These are phyloP conservation scores for Tortrix viridana DNA, from an alignment of 2,888 invertebrate species.

Conservation along the genomic window DNA sequence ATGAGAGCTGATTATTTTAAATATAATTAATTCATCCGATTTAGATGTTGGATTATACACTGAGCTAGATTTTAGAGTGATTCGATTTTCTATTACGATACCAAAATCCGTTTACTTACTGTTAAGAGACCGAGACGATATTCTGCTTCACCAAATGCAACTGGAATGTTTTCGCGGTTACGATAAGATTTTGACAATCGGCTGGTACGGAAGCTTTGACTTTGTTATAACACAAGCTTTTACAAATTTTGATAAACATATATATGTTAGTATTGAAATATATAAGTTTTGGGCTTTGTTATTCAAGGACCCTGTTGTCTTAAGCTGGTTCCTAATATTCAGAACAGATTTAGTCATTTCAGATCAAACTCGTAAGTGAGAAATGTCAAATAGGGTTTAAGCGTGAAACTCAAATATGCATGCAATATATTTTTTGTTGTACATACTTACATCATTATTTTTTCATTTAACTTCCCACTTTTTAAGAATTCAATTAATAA, in stretches of 20 bases:
- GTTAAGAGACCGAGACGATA: constrained; percentile 64
- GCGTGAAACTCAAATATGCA: too few relatives aligned
- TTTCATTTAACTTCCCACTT: too few relatives aligned
- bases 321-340: constrained; percentile 2
- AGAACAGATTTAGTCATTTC: too few relatives aligned
- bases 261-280: constrained; percentile 19
- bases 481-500: too few relatives aligned
- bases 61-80: constrained; percentile 60
- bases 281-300: constrained; percentile 23
- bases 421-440: too few relatives aligned
- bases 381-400: too few relatives aligned
- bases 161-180: constrained; percentile 7
- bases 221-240: constrained; percentile 11
- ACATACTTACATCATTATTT: too few relatives aligned
- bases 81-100: constrained; percentile 66
- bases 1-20: constrained; percentile 53
- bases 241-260: constrained; percentile 16
- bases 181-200: constrained; percentile 24
- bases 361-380: too few relatives aligned
- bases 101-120: constrained; percentile 64
- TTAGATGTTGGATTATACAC: constrained; percentile 69
- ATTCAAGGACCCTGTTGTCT: constrained; percentile 21
- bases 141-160: constrained; percentile 52
- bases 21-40: constrained; percentile 54
- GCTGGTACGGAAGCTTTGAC: constrained; percentile 25